Evolutionary conservation across 2,797 vertebrate genomes (phyloP).

Genomic region (Pelobates cultripes): DNA sequence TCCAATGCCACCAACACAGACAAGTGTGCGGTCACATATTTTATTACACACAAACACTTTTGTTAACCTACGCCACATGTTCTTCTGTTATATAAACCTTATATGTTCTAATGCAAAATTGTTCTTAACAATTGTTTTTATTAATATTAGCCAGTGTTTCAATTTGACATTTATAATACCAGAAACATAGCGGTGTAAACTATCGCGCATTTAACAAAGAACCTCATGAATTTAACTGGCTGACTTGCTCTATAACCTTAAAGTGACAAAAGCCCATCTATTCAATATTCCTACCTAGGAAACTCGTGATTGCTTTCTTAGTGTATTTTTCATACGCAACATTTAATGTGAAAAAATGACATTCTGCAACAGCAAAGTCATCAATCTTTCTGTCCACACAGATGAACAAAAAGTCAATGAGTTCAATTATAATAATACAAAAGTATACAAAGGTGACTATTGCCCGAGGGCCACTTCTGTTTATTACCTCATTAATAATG

Average conservation of each 20-base stretch:
- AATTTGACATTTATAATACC: too few species aligned
- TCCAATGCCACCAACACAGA: too few species aligned
- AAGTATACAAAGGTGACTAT: conserved; percentile 55
- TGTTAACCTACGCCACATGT: too few species aligned
- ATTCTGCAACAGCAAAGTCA: conserved; percentile 37
- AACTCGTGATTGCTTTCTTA: background rate
- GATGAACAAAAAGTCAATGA: conserved; percentile 54
- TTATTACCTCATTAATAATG: conserved; percentile 56
- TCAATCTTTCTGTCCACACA: conserved; percentile 47
- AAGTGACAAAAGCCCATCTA: background rate
- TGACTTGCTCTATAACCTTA: background rate
- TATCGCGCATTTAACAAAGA: too few species aligned
- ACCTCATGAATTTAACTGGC: background rate
- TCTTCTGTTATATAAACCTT: too few species aligned
- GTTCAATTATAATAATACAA: conserved; percentile 56
- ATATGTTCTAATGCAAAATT: too few species aligned
- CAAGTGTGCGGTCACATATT: too few species aligned
- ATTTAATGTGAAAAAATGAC: conserved; percentile 51
- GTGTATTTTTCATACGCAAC: conserved; percentile 52
- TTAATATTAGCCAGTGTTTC: too few species aligned
- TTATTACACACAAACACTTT: too few species aligned
- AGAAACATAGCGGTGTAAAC: too few species aligned
- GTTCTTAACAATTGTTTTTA: too few species aligned
- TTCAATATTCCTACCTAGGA: background rate
- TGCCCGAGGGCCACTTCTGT: conserved; percentile 43